These are phyloP conservation scores for Dufourea novaeangliae DNA, from an alignment of 1,140 invertebrate species.

Conservation along the genomic window DNA sequence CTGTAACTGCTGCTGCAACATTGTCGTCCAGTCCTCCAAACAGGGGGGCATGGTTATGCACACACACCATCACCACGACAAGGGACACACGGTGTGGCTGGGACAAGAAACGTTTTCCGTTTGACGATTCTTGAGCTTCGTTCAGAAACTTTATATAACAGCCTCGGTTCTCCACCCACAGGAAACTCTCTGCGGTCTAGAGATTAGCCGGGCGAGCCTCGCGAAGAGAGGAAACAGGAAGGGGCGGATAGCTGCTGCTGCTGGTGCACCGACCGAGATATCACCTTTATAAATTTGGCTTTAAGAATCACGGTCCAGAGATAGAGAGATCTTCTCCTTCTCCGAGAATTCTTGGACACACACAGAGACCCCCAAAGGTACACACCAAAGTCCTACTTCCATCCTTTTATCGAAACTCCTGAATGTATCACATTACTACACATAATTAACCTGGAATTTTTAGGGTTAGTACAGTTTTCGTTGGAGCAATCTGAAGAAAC, in stretches of 20 bases:
- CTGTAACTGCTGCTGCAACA: too few relatives aligned
- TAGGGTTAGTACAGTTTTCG: too few relatives aligned
- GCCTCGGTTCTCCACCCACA: slow-evolving; percentile 62
- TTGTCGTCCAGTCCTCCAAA: too few relatives aligned
- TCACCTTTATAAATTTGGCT: slow-evolving; percentile 50
- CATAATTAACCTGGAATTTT: too few relatives aligned
- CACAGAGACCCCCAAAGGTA: too few relatives aligned
- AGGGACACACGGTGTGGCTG: neutral
- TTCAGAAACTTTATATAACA: slow-evolving; percentile 69
- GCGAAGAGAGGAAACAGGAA: slow-evolving; percentile 76
- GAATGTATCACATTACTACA: too few relatives aligned
- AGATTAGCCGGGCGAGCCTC: slow-evolving; percentile 65
- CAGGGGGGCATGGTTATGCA: too few relatives aligned
- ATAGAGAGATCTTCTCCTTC: neutral
- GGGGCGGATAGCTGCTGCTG: slow-evolving; percentile 71
- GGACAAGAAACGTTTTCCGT: neutral
- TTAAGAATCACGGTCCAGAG: neutral
- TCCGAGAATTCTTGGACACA: too few relatives aligned
- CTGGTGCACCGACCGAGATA: slow-evolving; percentile 65
- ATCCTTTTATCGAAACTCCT: too few relatives aligned
- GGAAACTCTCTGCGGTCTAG: slow-evolving; percentile 69
- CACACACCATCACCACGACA: too few relatives aligned
- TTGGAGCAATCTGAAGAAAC: too few relatives aligned
- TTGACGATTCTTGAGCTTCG: slow-evolving; percentile 50
- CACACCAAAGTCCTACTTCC: too few relatives aligned